Conservation (phyloP, 2,113 vertebrate genomes). For the Odontophorus gujanensis region DNA sequence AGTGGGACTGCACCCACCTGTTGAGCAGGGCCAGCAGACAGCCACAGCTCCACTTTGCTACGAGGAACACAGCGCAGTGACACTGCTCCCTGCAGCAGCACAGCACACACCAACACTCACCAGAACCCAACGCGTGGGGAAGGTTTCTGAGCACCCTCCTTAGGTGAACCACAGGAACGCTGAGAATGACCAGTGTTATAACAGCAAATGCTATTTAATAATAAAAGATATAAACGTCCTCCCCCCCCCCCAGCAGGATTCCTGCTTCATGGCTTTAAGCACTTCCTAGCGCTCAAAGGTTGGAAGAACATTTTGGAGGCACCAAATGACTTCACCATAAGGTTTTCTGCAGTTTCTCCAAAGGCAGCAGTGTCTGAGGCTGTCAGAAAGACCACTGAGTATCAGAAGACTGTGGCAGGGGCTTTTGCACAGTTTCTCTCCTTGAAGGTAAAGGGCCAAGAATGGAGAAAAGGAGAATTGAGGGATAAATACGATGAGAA, state of each 20-base stretch:
- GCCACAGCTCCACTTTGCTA: background rate
- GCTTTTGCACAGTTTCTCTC: background rate
- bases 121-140: background rate
- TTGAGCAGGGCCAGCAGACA: constrained; percentile 23
- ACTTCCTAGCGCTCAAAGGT: background rate
- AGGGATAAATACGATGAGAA: background rate
- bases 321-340: background rate
- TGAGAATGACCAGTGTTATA: background rate
- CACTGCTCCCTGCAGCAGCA: background rate
- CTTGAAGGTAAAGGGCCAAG: background rate
- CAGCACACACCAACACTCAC: background rate
- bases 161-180: background rate
- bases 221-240: fast-evolving
- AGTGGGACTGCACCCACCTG: background rate
- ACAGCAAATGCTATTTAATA: background rate
- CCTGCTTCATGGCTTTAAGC: background rate
- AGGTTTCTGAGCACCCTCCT: background rate
- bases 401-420: background rate
- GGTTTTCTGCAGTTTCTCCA: background rate
- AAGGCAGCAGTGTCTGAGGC: background rate
- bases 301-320: background rate
- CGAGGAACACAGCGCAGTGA: background rate
- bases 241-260: background rate
- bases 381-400: background rate
- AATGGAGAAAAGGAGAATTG: background rate